Base-by-base conservation (phyloP, 2,797 vertebrate species). In the Melanotaenia maccullochi region DNA sequence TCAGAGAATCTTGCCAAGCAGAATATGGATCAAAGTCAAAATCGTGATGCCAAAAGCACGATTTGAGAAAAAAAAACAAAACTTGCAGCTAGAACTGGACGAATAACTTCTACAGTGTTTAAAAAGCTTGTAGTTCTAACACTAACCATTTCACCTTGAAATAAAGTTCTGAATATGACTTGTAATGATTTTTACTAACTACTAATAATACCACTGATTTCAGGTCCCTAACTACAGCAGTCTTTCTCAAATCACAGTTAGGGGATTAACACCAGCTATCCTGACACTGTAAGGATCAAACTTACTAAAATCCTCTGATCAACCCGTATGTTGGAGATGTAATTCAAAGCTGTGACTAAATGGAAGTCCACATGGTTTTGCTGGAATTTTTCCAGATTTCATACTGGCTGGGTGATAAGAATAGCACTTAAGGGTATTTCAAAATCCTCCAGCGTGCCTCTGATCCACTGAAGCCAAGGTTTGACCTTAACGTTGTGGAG, bases 1-100 rank as follows among this genome's bases (percentile, higher is more conserved):
- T 83, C 64, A 72, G 49, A 76, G 38, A 56, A 77, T 79, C 13
- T 54, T 86, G 84, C 78, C 85, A 84, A 74, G 67, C 61, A 60
- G 66, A 80, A 85, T 78, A 67, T 35, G 38, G 67, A 89, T 86
- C 84, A 90, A 91, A 83, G 78, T 82, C 70, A 78, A 71, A 79
- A 72, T 67, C 4, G 0, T 24, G 42, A 80, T 40, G 71, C 77
- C 68, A 68, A 68, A 57, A 73, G 81, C 65, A 57, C 8, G 9
- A 68, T 72, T 35, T 58, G 14, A 75, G 75, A 82, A 82, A 68
- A 54, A 18, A 42, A 73, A 30, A 30, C 5, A 30, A 30, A 30
- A 30, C 30, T 14, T 81, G 63, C 51, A 63, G 66, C 69, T 74
- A 70, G 62, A 79, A 60, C 80, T 86, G 82, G 71, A 32, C 22